phyloP scores from a whole-genome alignment of 1,140 invertebrate genomes.

The Spodoptera litura region DNA sequence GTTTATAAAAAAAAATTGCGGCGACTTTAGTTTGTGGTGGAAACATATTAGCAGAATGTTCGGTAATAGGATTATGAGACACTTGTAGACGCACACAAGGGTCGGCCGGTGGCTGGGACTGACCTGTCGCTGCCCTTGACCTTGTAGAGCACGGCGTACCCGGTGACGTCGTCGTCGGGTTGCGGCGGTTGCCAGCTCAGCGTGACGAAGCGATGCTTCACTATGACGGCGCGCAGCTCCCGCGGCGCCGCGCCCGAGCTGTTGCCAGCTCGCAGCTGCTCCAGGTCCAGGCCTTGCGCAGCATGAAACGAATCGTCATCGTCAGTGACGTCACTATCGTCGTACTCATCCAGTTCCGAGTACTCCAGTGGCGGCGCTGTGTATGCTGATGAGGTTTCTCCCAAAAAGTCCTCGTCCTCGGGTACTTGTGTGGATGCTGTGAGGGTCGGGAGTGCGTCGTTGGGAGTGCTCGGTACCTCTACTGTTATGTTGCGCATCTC shows the following conservation, averaged over 20 bases:
- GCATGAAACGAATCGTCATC: slow-evolving; percentile 68
- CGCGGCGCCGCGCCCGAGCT: slow-evolving; percentile 65
- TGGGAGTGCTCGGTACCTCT: slow-evolving; percentile 51
- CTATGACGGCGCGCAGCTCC: slow-evolving; percentile 71
- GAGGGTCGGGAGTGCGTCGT: slow-evolving; percentile 61
- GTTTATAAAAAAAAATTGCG: no score
- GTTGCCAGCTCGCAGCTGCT: slow-evolving; percentile 57
- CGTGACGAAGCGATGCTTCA: slow-evolving; percentile 80
- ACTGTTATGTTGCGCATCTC: slow-evolving; percentile 20
- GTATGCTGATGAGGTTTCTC: slow-evolving; percentile 82
- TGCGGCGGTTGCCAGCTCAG: slow-evolving; percentile 76
- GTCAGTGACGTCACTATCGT: slow-evolving; percentile 48
- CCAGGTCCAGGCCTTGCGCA: slow-evolving; percentile 65
- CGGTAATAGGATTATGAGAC: no score
- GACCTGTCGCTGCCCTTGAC: slow-evolving; percentile 78
- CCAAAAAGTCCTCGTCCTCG: slow-evolving; percentile 81
- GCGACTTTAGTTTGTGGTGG: no score
- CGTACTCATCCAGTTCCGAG: slow-evolving; percentile 65
- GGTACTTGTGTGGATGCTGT: slow-evolving; percentile 52
- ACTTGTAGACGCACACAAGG: no score
- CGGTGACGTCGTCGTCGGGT: slow-evolving; percentile 63
- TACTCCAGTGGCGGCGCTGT: slow-evolving; percentile 50
- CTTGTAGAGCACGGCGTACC: slow-evolving; percentile 72
- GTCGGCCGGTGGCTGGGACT: slow-evolving; percentile 19
- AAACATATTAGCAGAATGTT: no score